Base-by-base conservation (phyloP, 35 echinoderm and acorn worm species). In the Hemicentrotus pulcherrimus region DNA sequence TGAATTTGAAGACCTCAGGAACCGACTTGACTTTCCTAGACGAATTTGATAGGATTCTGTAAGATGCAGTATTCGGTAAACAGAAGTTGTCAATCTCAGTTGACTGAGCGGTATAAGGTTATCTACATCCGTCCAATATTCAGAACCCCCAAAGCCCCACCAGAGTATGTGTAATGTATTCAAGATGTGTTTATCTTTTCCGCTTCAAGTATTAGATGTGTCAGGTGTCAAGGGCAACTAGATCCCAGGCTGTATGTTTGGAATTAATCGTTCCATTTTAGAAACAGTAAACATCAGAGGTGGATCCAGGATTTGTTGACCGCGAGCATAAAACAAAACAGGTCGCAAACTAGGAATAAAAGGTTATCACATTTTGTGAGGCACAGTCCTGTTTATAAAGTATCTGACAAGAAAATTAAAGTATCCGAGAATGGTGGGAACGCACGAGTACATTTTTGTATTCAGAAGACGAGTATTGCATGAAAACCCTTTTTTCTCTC, bases 21-120 rank as follows among this genome's bases (percentile, higher is more conserved):
- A 78, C 22, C 65, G 19, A 78, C 65, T 78, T 78, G 19, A 78
- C 65, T 28, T 78, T n/a, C 65, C 65, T 4, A 22, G 65, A 78
- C 65, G 65, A n/a, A 78, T 78, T 78, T n/a, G 65, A 78, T n/a
- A 78, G 65, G 22, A 78, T 78, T 78, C 19, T 78, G 65, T 10
- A 28, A 78, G 65, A 78, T 78, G 65, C 6, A 78, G 65, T 78
- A 28, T 15, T 78, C n/a, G 28, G 65, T 78, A 78, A n/a, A 78
- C n/a, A 78, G 22, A 78, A 78, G 65, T 78, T 78, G 65, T 78
- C 65, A 78, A 78, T 78, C 24, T 78, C 65, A n/a, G 65, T 78
- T 78, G 65, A 78, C 65, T 78, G 19, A 78, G 65, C 24, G 28
- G 65, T 28, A 78, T 14, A 16, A n/a, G 4, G 19, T 28, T 78